Conservation (phyloP, 1,140 invertebrate genomes). For the Acromyrmex echinatior region DNA sequence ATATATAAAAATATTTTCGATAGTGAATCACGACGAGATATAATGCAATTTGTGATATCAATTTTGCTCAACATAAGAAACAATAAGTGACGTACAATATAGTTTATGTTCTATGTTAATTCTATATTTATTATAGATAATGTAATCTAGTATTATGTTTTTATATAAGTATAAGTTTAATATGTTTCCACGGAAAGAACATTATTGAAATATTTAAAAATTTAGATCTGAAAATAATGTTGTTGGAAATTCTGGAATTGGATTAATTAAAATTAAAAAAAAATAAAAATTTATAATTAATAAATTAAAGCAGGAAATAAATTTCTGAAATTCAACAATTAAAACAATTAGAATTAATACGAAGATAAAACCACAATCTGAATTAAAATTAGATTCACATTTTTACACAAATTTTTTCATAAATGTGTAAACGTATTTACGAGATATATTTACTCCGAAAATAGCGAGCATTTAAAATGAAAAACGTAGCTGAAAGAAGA, state of each 20-base stretch:
- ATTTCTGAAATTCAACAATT: background rate
- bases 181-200: no score
- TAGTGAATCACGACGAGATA: background rate
- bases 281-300: background rate
- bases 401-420: background rate
- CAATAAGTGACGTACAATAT: no score
- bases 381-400: background rate
- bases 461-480: background rate
- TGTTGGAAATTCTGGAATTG: background rate
- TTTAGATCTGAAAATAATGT: no score
- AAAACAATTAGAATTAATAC: background rate
- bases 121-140: no score
- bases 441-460: background rate
- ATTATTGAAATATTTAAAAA: no score
- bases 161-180: no score
- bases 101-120: no score
- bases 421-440: background rate
- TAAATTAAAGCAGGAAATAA: background rate
- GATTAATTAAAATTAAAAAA: background rate
- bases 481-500: background rate
- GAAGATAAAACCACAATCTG: background rate
- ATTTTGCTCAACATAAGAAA: background rate
- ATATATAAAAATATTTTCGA: conserved; percentile 39
- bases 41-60: background rate
- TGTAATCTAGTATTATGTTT: no score